Evolutionary conservation across 53 echinoderm and acorn worm species (phyloP).

Genomic region (Henricia sp.): DNA sequence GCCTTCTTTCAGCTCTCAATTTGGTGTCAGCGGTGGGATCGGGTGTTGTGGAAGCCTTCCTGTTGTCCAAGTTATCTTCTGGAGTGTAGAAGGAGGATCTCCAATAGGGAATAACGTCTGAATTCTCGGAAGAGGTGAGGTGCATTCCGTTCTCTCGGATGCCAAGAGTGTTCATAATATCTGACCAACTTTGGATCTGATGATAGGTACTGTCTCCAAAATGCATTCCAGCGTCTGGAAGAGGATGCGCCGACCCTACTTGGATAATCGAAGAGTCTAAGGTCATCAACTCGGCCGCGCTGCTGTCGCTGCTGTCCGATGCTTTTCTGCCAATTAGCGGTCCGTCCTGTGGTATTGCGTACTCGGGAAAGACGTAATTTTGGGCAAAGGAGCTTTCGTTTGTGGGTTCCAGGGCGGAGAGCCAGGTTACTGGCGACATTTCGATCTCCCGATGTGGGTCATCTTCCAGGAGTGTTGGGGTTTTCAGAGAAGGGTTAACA

Average conservation of each 20-base stretch:
- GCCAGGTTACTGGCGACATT: slow-evolving; percentile 65
- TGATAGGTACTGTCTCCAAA: background rate
- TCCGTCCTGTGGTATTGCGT: background rate
- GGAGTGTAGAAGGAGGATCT: background rate
- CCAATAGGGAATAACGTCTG: background rate
- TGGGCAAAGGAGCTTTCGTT: slow-evolving; percentile 54
- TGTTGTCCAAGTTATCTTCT: slow-evolving; percentile 33
- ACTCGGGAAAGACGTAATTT: background rate
- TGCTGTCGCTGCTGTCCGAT: slow-evolving; percentile 26
- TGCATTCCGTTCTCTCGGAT: slow-evolving; percentile 22
- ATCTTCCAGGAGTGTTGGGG: slow-evolving; percentile 20
- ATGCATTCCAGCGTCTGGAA: background rate
- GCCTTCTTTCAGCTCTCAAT: slow-evolving; percentile 40
- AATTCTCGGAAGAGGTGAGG: background rate
- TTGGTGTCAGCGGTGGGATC: slow-evolving; percentile 51
- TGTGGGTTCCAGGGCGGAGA: slow-evolving; percentile 52
- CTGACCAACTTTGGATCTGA: slow-evolving; percentile 36
- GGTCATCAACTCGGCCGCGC: slow-evolving; percentile 44
- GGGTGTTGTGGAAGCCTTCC: background rate
- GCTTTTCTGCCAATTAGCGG: slow-evolving; percentile 26
- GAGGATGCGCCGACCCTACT: slow-evolving; percentile 20
- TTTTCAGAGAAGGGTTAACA: slow-evolving; percentile 75
- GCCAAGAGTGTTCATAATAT: slow-evolving; percentile 32
- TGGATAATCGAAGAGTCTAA: slow-evolving; percentile 55
- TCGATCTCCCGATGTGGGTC: slow-evolving; percentile 40